Evolutionary conservation across 1,140 invertebrate species (phyloP).

Genomic region (Drosophila kohkoa): DNA sequence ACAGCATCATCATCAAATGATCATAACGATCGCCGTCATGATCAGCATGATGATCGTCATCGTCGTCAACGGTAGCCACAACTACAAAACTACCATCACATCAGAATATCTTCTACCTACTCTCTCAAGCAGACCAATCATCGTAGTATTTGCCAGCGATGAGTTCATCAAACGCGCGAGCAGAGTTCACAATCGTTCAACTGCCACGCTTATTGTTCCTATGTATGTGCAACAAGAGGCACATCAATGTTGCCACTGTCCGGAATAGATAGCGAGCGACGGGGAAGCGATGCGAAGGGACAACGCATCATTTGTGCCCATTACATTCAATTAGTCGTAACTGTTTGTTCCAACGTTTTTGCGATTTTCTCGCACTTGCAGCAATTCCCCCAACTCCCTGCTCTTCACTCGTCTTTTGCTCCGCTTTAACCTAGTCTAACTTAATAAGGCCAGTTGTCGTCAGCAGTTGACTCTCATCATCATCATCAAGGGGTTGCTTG

Average conservation of each 20-base stretch:
- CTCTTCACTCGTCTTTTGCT: too few relatives aligned
- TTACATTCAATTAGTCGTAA: conserved; percentile 80
- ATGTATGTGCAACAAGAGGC: conserved; percentile 25
- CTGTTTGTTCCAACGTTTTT: conserved; percentile 61
- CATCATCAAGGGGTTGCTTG: conserved; percentile 13
- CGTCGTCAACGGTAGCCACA: conserved; percentile 57
- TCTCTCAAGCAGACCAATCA: conserved; percentile 23
- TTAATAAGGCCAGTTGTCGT: conserved; percentile 56
- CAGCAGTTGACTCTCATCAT: conserved; percentile 14
- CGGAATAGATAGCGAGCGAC: not conserved
- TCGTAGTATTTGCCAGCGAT: conserved; percentile 42
- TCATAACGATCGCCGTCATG: conserved; percentile 41
- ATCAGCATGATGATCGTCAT: conserved; percentile 36
- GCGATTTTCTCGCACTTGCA: conserved; percentile 71
- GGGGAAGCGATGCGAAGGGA: conserved; percentile 25
- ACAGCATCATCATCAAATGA: conserved; percentile 60
- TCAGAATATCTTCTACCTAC: conserved; percentile 43
- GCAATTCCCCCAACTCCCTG: not conserved
- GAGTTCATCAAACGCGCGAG: conserved; percentile 76
- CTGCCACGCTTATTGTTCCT: conserved; percentile 19
- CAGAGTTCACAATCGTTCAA: conserved; percentile 70
- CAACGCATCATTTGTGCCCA: conserved; percentile 76
- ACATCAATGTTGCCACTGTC: not conserved
- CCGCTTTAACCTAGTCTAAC: conserved; percentile 26
- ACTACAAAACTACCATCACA: conserved; percentile 22